Conservation (phyloP, 2,113 vertebrate species). For the Axis porcinus region DNA sequence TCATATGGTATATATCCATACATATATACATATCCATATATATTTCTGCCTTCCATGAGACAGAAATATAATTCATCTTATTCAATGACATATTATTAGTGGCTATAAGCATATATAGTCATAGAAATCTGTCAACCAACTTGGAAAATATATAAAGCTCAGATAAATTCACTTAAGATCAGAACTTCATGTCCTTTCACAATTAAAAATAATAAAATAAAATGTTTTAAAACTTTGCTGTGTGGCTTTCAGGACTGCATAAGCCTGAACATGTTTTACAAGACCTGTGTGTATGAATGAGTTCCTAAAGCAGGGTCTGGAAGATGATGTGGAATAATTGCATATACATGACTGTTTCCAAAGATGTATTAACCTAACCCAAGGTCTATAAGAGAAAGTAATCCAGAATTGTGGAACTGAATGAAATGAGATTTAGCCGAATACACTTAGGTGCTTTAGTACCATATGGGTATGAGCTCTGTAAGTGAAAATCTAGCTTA, state of each 20-base stretch:
- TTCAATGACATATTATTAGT: background rate
- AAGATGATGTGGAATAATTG: background rate
- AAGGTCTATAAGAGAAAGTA: background rate
- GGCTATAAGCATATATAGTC: accelerated
- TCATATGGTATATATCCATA: background rate
- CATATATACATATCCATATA: background rate
- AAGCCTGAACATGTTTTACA: background rate
- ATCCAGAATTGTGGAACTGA: background rate
- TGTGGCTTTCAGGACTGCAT: background rate
- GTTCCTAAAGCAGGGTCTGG: background rate
- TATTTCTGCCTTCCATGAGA: background rate
- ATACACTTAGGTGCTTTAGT: background rate
- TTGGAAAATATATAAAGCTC: background rate
- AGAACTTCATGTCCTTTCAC: background rate
- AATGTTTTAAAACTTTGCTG: background rate
- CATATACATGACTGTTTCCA: background rate
- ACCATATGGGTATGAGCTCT: background rate
- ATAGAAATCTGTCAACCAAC: background rate
- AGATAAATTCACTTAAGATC: background rate
- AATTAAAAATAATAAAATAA: background rate
- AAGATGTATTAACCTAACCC: background rate
- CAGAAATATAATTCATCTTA: background rate
- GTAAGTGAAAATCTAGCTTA: constrained; percentile 41
- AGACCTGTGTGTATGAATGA: background rate
- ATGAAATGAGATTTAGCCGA: background rate